Evolutionary conservation across 1,140 invertebrate genomes (phyloP).

Genomic region (Drosophila nikananu): DNA sequence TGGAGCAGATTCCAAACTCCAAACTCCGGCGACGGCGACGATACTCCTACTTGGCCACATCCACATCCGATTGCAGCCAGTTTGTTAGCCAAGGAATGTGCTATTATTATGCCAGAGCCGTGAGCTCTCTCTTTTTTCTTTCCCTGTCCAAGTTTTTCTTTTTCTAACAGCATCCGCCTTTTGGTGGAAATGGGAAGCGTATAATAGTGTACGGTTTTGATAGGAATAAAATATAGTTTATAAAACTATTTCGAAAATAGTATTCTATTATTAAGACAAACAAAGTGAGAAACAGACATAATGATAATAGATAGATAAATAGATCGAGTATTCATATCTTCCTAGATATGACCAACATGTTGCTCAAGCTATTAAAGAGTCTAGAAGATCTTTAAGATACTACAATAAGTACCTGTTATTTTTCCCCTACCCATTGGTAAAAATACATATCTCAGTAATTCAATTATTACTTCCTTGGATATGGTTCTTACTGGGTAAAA

Average conservation of each 20-base stretch:
- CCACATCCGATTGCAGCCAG: slow-evolving; percentile 78
- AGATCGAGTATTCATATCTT: neutral
- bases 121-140: slow-evolving; percentile 9
- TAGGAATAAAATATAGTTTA: neutral
- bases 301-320: neutral
- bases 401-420: neutral
- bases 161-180: slow-evolving; percentile 33
- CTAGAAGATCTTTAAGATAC: neutral
- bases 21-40: slow-evolving; percentile 22
- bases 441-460: neutral
- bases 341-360: too few relatives aligned
- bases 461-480: neutral
- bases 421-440: neutral
- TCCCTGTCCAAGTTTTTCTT: slow-evolving; percentile 3
- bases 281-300: too few relatives aligned
- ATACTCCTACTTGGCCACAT: slow-evolving; percentile 43
- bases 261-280: too few relatives aligned
- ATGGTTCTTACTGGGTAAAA: too few relatives aligned
- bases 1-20: slow-evolving; percentile 43
- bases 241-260: neutral
- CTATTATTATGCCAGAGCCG: slow-evolving; percentile 70
- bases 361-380: neutral
- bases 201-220: neutral
- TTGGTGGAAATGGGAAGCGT: slow-evolving; percentile 1
- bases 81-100: slow-evolving; percentile 64